phyloP scores from a whole-genome alignment of 1,140 invertebrate genomes.

The Caenorhabditis tropicalis region DNA sequence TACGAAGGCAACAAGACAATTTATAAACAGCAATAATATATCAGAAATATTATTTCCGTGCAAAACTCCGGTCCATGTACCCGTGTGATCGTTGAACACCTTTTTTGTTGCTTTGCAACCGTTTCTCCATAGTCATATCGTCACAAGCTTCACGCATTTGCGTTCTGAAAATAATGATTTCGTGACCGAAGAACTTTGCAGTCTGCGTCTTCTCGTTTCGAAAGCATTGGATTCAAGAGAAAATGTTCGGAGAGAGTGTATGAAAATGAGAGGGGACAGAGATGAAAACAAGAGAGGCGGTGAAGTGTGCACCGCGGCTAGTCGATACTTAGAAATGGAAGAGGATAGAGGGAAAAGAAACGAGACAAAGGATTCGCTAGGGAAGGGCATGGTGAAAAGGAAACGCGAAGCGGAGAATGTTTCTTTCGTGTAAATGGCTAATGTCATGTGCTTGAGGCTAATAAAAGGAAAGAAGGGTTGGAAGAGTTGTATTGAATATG shows the following conservation, averaged over 20 bases:
- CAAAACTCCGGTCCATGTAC: conserved; percentile 51
- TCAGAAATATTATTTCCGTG: neutral
- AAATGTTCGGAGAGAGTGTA: neutral
- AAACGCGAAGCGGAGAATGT: too few species aligned
- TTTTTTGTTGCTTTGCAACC: conserved; percentile 41
- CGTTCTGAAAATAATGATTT: neutral
- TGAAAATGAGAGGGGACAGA: neutral
- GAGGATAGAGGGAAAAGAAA: too few species aligned
- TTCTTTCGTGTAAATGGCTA: too few species aligned
- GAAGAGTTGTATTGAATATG: too few species aligned
- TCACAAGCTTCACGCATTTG: conserved; percentile 35
- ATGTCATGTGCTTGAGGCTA: too few species aligned
- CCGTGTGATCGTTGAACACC: conserved; percentile 42
- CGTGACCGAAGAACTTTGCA: neutral
- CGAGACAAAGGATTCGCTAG: too few species aligned
- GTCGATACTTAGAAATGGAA: too few species aligned
- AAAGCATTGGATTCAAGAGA: neutral
- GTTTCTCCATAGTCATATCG: conserved; percentile 46
- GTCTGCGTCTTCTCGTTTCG: neutral
- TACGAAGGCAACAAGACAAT: neutral
- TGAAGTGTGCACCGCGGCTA: too few species aligned
- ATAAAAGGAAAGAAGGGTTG: too few species aligned
- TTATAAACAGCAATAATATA: neutral
- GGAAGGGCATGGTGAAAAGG: too few species aligned
- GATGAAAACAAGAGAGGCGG: too few species aligned